A percentile compares a stretch with the other conserved stretches of the same genome.
These are phyloP conservation scores for Lasioglossum marginatum DNA, from an alignment of 2,888 invertebrate species.

Conservation along the genomic window DNA sequence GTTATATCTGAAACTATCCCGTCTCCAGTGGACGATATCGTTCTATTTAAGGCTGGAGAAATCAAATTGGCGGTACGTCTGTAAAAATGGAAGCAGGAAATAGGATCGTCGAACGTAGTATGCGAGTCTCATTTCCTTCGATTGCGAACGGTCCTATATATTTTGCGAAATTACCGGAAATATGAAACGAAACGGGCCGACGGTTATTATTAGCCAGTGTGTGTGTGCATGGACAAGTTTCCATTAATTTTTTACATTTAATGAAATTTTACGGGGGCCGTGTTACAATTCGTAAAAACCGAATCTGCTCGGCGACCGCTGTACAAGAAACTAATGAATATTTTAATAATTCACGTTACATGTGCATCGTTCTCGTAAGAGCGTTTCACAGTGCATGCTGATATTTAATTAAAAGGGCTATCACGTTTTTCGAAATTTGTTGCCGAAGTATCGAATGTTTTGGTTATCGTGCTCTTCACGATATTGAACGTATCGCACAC, in stretches of 20 bases:
- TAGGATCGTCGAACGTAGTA: constrained; percentile 33
- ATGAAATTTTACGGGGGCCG: constrained; percentile 9
- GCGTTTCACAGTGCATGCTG: neutral
- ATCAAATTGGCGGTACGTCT: constrained; percentile 18
- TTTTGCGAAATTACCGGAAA: constrained; percentile 27
- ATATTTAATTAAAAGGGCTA: neutral
- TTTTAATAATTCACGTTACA: constrained; percentile 4
- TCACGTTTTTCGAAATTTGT: constrained; percentile 9
- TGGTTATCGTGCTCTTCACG: neutral
- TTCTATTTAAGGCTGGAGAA: constrained; percentile 21
- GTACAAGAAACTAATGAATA: neutral
- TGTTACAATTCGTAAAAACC: neutral
- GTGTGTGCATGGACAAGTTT: constrained; percentile 16
- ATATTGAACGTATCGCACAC: neutral
- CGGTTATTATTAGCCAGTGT: constrained; percentile 23
- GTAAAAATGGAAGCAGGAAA: constrained; percentile 32
- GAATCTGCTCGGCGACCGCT: neutral
- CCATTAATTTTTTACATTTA: constrained; percentile 11
- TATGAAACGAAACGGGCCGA: constrained; percentile 22
- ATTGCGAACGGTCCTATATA: constrained; percentile 30
- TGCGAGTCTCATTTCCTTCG: constrained; percentile 37
- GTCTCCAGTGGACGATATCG: constrained; percentile 8
- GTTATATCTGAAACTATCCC: constrained; percentile 4
- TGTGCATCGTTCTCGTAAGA: neutral
- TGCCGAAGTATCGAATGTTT: neutral